Percentiles rank a stretch among this genome's conserved stretches.
Evolutionary conservation across 2,888 invertebrate genomes (phyloP).

Genomic region (Malthinus flaveolus): DNA sequence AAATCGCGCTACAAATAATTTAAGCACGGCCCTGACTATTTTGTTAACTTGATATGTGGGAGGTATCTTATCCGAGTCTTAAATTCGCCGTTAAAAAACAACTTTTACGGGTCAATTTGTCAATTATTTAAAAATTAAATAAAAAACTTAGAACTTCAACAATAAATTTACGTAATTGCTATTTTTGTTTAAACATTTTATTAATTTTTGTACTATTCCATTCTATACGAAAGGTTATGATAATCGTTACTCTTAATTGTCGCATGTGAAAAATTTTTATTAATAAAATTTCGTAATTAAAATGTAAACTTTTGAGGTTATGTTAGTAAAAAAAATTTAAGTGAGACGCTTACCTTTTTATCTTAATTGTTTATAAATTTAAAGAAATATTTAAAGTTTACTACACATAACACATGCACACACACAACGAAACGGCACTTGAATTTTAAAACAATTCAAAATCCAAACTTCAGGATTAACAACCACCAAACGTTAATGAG

Average conservation of each 20-base stretch:
- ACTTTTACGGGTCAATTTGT: neutral
- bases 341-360: conserved; percentile 1
- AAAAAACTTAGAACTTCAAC: neutral
- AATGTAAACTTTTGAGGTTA: neutral
- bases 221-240: neutral
- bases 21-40: neutral
- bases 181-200: neutral
- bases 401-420: neutral
- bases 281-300: neutral
- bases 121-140: neutral
- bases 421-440: neutral
- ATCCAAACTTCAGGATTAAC: neutral
- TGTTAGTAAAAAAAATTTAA: neutral
- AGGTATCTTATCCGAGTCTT: neutral
- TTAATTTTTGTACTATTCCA: neutral
- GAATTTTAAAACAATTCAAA: neutral
- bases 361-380: neutral
- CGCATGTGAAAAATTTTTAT: neutral
- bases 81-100: neutral
- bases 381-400: neutral
- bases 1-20: too few relatives aligned
- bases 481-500: neutral
- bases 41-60: neutral
- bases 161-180: neutral
- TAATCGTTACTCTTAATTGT: neutral